Evolutionary conservation across 2,888 invertebrate species (phyloP).

Genomic region (Troglohyphantes excavatus): DNA sequence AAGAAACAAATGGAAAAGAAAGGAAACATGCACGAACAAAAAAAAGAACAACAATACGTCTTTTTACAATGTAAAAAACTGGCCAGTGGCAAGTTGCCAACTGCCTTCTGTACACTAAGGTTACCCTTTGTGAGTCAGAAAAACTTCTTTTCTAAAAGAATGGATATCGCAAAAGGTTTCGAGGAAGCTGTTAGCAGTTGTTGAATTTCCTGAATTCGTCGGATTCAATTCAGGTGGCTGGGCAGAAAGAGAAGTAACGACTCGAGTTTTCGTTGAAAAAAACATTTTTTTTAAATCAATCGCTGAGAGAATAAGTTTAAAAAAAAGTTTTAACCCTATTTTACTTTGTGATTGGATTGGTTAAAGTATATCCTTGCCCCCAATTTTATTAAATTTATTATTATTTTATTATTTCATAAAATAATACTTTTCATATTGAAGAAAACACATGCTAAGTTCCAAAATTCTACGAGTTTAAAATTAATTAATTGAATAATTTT

Average conservation of each 20-base stretch:
- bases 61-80: neutral
- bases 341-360: no score
- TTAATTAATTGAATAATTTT: no score
- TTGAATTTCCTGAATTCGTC: constrained; percentile 7
- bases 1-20: neutral
- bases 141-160: neutral
- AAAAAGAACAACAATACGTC: neutral
- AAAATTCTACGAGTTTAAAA: no score
- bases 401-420: no score
- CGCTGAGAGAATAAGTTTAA: no score
- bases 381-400: no score
- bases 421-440: no score
- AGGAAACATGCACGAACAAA: neutral
- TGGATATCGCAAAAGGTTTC: neutral
- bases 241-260: neutral
- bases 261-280: no score
- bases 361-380: no score
- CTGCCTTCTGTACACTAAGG: neutral
- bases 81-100: constrained; percentile 9
- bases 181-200: constrained; percentile 29
- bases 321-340: no score
- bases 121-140: neutral
- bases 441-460: no score
- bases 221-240: neutral
- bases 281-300: no score